Conservation (phyloP, 1,140 invertebrate genomes). For the Drosophila kohkoa region DNA sequence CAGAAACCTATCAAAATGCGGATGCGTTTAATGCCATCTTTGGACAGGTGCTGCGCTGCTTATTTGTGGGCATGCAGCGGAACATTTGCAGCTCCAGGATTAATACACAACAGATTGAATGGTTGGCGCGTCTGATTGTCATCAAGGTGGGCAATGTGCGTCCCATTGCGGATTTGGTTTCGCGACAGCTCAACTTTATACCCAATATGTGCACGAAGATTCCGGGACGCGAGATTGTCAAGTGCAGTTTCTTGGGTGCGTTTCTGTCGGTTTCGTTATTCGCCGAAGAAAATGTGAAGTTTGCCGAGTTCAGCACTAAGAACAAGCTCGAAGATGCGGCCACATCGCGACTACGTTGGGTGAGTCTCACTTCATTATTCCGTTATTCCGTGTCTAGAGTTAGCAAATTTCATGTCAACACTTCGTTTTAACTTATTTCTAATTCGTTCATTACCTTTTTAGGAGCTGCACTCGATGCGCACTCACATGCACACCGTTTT, state of each 20-base stretch:
- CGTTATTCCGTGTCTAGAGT: neutral
- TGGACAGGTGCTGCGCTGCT: conserved; percentile 89
- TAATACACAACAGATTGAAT: conserved; percentile 89
- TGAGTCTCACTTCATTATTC: conserved; percentile 34
- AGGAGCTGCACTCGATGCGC: conserved; percentile 89
- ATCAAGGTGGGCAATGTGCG: conserved; percentile 87
- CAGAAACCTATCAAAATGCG: conserved; percentile 88
- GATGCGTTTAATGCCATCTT: conserved; percentile 90
- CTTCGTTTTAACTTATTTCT: conserved; percentile 24
- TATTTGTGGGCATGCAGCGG: conserved; percentile 89
- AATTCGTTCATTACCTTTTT: conserved; percentile 41
- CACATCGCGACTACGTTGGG: conserved; percentile 68
- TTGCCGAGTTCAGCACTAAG: conserved; percentile 88
- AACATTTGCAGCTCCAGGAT: conserved; percentile 90
- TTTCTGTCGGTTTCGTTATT: conserved; percentile 96
- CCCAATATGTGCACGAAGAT: conserved; percentile 89
- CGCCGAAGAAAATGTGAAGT: conserved; percentile 95
- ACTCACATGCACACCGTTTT: conserved; percentile 92
- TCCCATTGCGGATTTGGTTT: conserved; percentile 92
- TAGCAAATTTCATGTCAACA: too few species aligned
- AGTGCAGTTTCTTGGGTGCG: conserved; percentile 94
- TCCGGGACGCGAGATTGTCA: conserved; percentile 93
- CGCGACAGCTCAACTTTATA: conserved; percentile 90
- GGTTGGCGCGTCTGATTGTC: conserved; percentile 89
- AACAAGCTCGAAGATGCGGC: conserved; percentile 84